Conservation (phyloP, 37 sponge, comb jelly and placozoan genomes). For the Haliclona indistincta region DNA sequence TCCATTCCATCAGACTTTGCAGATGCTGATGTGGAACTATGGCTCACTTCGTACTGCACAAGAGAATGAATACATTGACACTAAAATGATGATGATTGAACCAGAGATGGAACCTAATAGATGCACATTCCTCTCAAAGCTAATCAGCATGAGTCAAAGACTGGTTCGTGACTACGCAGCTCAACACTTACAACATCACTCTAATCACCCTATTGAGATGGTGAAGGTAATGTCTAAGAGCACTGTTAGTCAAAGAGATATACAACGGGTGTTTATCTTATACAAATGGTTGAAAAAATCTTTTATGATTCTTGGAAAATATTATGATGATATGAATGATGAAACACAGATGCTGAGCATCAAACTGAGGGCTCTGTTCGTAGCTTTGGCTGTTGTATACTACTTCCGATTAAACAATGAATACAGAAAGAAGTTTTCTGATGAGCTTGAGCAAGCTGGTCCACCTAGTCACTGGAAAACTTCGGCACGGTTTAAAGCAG, state of each 20-base stretch:
- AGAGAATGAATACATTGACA: conserved; percentile 74
- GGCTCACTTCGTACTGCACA: conserved; percentile 68
- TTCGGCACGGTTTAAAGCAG: conserved; percentile 2
- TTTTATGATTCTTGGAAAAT: neutral
- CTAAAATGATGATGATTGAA: conserved; percentile 67
- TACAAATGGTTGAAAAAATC: neutral
- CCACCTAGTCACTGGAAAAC: too few relatives aligned
- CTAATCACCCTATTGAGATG: neutral
- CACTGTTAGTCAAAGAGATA: conserved; percentile 72
- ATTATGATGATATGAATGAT: neutral
- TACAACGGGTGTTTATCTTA: conserved; percentile 18
- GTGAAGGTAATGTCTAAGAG: conserved; percentile 32
- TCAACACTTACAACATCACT: too few relatives aligned
- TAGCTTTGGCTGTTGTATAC: conserved; percentile 54
- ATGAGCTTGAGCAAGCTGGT: too few relatives aligned
- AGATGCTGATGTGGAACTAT: conserved; percentile 80
- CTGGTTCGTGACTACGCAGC: conserved; percentile 49
- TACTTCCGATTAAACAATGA: conserved; percentile 48
- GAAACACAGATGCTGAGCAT: too few relatives aligned
- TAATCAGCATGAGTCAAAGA: conserved; percentile 30
- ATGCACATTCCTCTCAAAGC: conserved; percentile 5
- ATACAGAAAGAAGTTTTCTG: too few relatives aligned
- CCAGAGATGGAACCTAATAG: too few relatives aligned
- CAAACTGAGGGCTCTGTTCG: conserved; percentile 16
- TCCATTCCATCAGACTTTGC: conserved; percentile 73